Percentiles rank a stretch among this genome's conserved stretches.
These are phyloP conservation scores for Dryobotodes eremita DNA, from an alignment of 2,888 invertebrate genomes.

Conservation along the genomic window DNA sequence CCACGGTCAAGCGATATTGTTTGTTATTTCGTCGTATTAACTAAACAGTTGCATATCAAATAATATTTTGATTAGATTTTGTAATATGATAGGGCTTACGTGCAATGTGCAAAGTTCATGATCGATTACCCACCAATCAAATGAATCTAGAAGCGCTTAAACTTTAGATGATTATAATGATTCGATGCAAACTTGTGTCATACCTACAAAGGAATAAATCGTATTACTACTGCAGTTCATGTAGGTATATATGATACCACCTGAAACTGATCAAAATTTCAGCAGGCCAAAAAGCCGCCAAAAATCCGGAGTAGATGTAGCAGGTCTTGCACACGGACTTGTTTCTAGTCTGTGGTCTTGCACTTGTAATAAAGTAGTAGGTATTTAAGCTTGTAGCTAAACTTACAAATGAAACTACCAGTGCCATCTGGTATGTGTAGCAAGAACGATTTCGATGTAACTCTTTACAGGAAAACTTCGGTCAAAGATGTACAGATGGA, in stretches of 20 bases:
- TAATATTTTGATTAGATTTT: conserved; percentile 30
- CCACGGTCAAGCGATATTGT: conserved; percentile 34
- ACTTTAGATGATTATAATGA: background rate
- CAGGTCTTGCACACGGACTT: too few species aligned
- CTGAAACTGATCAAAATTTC: background rate
- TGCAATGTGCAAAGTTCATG: conserved; percentile 22
- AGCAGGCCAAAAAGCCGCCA: background rate
- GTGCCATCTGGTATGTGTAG: conserved; percentile 11
- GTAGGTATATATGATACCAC: background rate
- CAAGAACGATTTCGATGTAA: background rate
- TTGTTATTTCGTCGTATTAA: conserved; percentile 10
- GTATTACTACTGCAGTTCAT: background rate
- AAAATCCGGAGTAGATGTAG: background rate
- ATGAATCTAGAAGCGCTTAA: background rate
- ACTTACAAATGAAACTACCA: background rate
- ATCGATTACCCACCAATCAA: conserved; percentile 13
- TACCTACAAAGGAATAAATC: background rate
- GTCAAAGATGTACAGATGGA: conserved; percentile 5
- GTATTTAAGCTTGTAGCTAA: background rate
- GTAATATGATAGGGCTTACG: background rate
- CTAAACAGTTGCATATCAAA: conserved; percentile 23
- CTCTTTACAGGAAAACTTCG: background rate
- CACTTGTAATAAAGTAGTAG: too few species aligned
- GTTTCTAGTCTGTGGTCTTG: too few species aligned
- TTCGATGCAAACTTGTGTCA: background rate